Evolutionary conservation across 2,797 vertebrate species (phyloP).

Genomic region (Alauda arvensis): DNA sequence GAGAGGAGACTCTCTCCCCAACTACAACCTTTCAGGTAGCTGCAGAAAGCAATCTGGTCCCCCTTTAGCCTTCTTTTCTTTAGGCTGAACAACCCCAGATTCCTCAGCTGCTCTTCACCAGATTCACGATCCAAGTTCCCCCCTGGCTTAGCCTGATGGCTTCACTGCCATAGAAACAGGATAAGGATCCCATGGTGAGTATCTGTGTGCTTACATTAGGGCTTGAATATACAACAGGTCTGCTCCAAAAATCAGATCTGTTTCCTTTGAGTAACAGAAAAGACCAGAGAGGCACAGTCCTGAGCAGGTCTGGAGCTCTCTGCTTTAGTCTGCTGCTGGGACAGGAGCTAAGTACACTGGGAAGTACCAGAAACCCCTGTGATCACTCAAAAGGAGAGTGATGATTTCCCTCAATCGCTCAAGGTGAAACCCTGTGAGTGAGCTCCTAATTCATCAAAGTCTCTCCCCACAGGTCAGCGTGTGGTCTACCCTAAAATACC

Average conservation of each 20-base stretch:
- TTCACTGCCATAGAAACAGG: not conserved
- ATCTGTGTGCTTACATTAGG: not conserved
- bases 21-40: not conserved
- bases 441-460: not conserved
- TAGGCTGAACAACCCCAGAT: not conserved
- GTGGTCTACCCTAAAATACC: not conserved
- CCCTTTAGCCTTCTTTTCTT: not conserved
- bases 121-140: not conserved
- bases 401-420: not conserved
- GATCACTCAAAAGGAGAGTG: not conserved
- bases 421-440: not conserved
- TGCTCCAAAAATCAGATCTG: not conserved
- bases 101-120: not conserved
- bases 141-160: fast-evolving
- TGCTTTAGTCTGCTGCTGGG: not conserved
- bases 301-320: not conserved
- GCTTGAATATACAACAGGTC: too few relatives aligned
- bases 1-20: not conserved
- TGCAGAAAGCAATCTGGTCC: not conserved
- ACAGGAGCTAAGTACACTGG: not conserved
- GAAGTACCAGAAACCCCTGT: not conserved
- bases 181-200: not conserved
- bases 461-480: not conserved
- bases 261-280: not conserved
- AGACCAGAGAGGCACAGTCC: not conserved